Evolutionary conservation across 2,113 vertebrate genomes (phyloP).

Genomic region (Aspidoscelis tigris): DNA sequence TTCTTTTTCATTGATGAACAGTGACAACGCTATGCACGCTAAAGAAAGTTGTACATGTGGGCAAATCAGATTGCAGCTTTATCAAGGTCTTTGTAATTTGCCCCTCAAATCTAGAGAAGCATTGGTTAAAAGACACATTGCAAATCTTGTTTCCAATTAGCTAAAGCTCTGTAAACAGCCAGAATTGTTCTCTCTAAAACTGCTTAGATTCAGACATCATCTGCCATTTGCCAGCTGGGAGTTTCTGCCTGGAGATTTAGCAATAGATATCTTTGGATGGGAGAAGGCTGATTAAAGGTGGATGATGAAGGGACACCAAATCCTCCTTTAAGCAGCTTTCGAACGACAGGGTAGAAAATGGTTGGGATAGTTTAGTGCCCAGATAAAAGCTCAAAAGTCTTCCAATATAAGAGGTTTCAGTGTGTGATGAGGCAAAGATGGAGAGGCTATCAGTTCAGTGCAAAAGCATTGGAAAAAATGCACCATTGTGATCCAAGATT

Average conservation of each 20-base stretch:
- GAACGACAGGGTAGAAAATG: conserved; percentile 54
- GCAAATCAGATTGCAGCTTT: conserved; percentile 58
- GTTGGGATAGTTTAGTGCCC: conserved; percentile 3
- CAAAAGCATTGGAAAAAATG: background rate
- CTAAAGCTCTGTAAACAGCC: conserved; percentile 59
- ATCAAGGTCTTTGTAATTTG: conserved; percentile 48
- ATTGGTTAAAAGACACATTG: conserved; percentile 54
- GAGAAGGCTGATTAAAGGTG: conserved; percentile 60
- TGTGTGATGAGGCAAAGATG: background rate
- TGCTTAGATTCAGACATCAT: conserved; percentile 59
- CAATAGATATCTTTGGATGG: conserved; percentile 60
- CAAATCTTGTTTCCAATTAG: conserved; percentile 69
- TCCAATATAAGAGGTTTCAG: conserved; percentile 11
- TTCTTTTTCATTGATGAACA: conserved; percentile 22
- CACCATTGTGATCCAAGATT: background rate
- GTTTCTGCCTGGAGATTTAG: conserved; percentile 62
- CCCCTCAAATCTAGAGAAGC: conserved; percentile 46
- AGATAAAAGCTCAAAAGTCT: conserved; percentile 30
- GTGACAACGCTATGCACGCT: background rate
- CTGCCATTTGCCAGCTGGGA: conserved; percentile 44
- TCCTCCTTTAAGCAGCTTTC: conserved; percentile 43
- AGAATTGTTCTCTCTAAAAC: conserved; percentile 57
- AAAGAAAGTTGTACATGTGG: conserved; percentile 30
- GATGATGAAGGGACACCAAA: conserved; percentile 52
- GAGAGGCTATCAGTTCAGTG: background rate